Percentiles rank a stretch among this genome's conserved stretches.
These are phyloP conservation scores for Mastigias papua DNA, from an alignment of 30 jellyfish, hydroid and myxozoan genomes.

Conservation along the genomic window DNA sequence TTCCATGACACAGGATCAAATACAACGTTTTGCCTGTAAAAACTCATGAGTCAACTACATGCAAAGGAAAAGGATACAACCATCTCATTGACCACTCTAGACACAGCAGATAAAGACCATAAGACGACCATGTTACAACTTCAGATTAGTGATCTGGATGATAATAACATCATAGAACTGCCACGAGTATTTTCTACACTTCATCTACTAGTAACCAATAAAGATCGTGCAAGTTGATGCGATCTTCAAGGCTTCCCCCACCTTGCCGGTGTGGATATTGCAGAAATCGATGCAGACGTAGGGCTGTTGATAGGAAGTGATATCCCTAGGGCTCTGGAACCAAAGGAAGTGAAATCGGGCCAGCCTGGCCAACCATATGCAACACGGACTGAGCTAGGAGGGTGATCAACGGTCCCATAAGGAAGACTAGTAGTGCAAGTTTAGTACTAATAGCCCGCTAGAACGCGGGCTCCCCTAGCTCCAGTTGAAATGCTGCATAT, in stretches of 20 bases:
- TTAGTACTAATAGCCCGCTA: too few species aligned
- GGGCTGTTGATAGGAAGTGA: conserved; percentile 17
- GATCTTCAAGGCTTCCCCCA: conserved; percentile 23
- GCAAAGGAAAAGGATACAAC: conserved; percentile 5
- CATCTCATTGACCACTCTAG: conserved; percentile 15
- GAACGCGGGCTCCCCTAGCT: too few species aligned
- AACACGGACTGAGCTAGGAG: conserved; percentile 33
- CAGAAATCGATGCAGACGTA: conserved; percentile 16
- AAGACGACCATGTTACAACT: neutral
- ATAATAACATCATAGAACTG: conserved; percentile 3
- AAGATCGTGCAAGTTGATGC: conserved; percentile 18
- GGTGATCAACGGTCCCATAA: conserved; percentile 49
- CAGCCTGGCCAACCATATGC: conserved; percentile 36
- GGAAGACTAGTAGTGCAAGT: neutral
- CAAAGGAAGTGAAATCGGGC: conserved; percentile 16
- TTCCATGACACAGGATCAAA: conserved; percentile 44
- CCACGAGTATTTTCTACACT: conserved; percentile 37
- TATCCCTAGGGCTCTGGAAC: conserved; percentile 35
- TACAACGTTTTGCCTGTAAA: conserved; percentile 29
- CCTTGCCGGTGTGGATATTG: conserved; percentile 21
- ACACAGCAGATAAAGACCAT: neutral
- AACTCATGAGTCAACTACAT: conserved; percentile 13
- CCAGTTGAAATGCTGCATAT: too few species aligned
- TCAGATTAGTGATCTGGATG: conserved; percentile 15
- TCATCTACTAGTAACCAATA: conserved; percentile 20